A percentile compares a stretch with the other conserved stretches of the same genome.
phyloP scores from a whole-genome alignment of 2,888 invertebrate genomes.

The Trissolcus japonicus region DNA sequence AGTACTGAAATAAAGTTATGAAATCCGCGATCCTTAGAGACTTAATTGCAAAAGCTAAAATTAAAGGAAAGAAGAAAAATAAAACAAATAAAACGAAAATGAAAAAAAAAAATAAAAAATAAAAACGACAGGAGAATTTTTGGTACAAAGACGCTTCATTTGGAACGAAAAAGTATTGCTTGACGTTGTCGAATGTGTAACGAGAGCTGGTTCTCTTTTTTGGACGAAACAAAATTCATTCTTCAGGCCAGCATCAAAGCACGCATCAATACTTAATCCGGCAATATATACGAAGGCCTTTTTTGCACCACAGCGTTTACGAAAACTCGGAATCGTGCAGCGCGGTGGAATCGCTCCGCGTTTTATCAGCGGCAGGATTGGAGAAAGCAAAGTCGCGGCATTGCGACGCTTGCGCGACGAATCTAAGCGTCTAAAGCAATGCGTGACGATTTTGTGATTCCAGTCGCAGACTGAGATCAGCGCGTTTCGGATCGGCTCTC shows the following conservation, averaged over 20 bases:
- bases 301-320: not conserved
- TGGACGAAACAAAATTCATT: not conserved
- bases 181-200: too few relatives aligned
- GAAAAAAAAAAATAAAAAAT: too few relatives aligned
- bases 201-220: too few relatives aligned
- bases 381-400: conserved; percentile 35
- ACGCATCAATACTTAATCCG: not conserved
- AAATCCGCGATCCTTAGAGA: too few relatives aligned
- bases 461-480: conserved; percentile 61
- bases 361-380: conserved; percentile 53
- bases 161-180: too few relatives aligned
- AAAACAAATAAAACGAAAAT: too few relatives aligned
- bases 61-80: too few relatives aligned
- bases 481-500: conserved; percentile 50
- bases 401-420: conserved; percentile 58
- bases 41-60: too few relatives aligned
- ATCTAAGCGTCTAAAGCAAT: conserved; percentile 50
- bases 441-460: conserved; percentile 53
- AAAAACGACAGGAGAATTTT: too few relatives aligned
- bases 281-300: not conserved
- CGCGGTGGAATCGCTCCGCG: conserved; percentile 24
- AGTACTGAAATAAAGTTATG: too few relatives aligned
- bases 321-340: conserved; percentile 10
- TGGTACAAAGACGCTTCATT: too few relatives aligned
- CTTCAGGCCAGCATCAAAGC: not conserved